These are phyloP conservation scores for Idaea biselata DNA, from an alignment of 2,888 invertebrate species.

Conservation along the genomic window DNA sequence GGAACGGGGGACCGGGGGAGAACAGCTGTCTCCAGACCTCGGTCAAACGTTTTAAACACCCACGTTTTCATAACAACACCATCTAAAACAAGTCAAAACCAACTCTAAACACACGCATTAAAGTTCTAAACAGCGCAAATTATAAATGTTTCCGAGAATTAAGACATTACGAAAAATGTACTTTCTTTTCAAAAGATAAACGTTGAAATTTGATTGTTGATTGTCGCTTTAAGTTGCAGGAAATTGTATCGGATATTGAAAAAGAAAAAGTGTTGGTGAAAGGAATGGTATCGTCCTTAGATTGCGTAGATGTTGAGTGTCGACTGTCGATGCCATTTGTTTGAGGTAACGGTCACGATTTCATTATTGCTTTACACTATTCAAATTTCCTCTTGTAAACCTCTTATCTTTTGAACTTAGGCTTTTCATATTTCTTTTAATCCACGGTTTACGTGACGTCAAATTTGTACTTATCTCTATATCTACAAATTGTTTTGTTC, in stretches of 20 bases:
- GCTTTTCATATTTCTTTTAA: not conserved
- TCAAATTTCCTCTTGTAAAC: not conserved
- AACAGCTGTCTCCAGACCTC: constrained; percentile 77
- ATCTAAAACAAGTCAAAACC: constrained; percentile 30
- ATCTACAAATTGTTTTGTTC: no score
- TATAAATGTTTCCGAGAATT: constrained; percentile 20
- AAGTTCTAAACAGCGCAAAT: constrained; percentile 25
- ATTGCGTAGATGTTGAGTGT: constrained; percentile 23
- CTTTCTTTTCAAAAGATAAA: constrained; percentile 33
- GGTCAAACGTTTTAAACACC: constrained; percentile 66
- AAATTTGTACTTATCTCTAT: no score
- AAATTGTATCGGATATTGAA: constrained; percentile 57
- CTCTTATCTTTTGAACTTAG: not conserved
- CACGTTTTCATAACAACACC: constrained; percentile 51
- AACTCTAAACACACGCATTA: constrained; percentile 21
- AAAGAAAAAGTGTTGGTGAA: constrained; percentile 47
- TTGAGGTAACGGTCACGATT: constrained; percentile 7
- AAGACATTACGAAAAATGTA: constrained; percentile 34
- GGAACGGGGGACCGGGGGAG: constrained; percentile 66
- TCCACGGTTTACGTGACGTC: no score
- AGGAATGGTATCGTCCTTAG: constrained; percentile 36
- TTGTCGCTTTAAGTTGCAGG: constrained; percentile 43
- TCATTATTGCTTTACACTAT: not conserved
- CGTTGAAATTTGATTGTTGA: constrained; percentile 32
- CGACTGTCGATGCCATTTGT: constrained; percentile 7